Evolutionary conservation across 2,888 invertebrate species (phyloP).

Genomic region (Patella pellucida): DNA sequence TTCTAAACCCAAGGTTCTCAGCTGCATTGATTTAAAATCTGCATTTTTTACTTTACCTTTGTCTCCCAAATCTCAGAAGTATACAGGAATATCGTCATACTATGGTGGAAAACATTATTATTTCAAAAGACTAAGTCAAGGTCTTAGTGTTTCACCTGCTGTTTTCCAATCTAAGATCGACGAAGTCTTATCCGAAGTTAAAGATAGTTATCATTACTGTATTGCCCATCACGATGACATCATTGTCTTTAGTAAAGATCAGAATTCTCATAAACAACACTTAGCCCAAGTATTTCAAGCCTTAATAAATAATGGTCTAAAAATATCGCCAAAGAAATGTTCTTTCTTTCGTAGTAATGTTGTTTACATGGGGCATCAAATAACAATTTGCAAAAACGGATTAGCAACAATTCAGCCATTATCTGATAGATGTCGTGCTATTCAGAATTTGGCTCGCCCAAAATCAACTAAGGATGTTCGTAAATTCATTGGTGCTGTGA

Average conservation of each 20-base stretch:
- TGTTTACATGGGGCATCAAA: background rate
- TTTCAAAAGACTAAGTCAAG: background rate
- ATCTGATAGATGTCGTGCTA: background rate
- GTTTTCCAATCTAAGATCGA: background rate
- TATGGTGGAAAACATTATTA: background rate
- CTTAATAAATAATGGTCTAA: background rate
- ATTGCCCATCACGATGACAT: no score
- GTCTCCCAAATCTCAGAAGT: background rate
- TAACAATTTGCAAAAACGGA: background rate
- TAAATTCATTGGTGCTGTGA: background rate
- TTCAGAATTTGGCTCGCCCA: background rate
- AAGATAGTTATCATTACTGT: background rate
- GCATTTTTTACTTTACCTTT: background rate
- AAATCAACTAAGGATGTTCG: background rate
- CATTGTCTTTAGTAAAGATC: no score
- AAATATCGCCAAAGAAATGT: background rate
- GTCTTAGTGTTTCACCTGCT: background rate
- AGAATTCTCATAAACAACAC: no score
- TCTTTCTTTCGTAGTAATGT: background rate
- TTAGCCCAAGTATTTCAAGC: background rate
- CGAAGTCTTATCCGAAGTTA: background rate
- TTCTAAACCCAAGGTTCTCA: background rate
- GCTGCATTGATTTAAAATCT: background rate
- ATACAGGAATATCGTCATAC: background rate
- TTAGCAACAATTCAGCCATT: background rate